A percentile compares a stretch with the other conserved stretches of the same genome.
These are phyloP conservation scores for Phaedon cochleariae DNA, from an alignment of 2,888 invertebrate genomes.

Conservation along the genomic window DNA sequence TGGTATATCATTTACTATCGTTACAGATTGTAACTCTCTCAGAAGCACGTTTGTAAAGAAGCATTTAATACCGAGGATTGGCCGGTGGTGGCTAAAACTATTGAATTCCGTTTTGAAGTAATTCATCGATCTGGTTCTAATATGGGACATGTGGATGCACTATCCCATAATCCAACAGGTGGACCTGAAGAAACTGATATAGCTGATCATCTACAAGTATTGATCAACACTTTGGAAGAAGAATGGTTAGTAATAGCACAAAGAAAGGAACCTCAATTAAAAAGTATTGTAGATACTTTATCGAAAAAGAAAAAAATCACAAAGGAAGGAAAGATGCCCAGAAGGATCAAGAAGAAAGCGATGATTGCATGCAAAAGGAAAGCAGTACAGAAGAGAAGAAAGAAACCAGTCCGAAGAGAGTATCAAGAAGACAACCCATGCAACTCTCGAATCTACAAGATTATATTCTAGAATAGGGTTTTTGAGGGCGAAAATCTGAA, in stretches of 20 bases:
- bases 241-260: neutral
- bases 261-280: neutral
- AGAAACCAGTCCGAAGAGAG: no score
- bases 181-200: neutral
- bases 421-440: no score
- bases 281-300: neutral
- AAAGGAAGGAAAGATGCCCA: neutral
- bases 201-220: neutral
- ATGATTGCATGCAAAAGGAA: no score
- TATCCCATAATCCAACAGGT: neutral
- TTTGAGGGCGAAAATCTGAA: no score
- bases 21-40: neutral
- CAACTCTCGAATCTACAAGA: no score
- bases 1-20: neutral
- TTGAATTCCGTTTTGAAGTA: neutral
- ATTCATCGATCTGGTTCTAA: slow-evolving; percentile 1
- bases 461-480: no score
- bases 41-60: neutral
- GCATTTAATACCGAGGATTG: slow-evolving; percentile 1
- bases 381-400: no score
- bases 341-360: no score
- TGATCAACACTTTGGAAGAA: neutral
- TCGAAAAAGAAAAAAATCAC: neutral
- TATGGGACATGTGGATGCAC: neutral
- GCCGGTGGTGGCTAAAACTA: neutral